Base-by-base conservation (phyloP, 2,113 vertebrate species). In the Seriola dumerili region DNA sequence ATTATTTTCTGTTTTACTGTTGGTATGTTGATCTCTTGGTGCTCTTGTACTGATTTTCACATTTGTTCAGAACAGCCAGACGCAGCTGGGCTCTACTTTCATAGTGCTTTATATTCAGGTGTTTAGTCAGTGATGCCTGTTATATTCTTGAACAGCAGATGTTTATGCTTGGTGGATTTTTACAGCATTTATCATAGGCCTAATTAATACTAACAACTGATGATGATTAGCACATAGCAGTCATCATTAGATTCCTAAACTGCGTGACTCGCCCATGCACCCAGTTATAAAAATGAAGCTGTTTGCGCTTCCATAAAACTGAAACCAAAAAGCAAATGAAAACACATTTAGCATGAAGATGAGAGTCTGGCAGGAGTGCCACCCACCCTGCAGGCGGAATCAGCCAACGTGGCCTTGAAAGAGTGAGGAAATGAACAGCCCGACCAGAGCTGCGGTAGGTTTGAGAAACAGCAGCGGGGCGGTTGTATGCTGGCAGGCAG, bases 301-400 rank as follows among this genome's bases (percentile, higher is more conserved):
- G 81, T 80, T 83, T 90, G 86, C 1, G 50, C 76, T 86, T 84
- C 42, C 17, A 66, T 76, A 82, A 85, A 91, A 88, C 64, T n/a
- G 73, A 91, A 89, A 69, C 70, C 57, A 50, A 76, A 65, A 82
- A 81, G 80, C 68, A 80, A 92, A 94, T 87, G 64, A 91, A 92
- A 94, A 88, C 85, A 78, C 80, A 89, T 90, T 87, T 84, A 81
- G 70, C 81, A 29, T 88, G 58, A 88, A 89, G 88, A 92, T 85
- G 84, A 85, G 72, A 85, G 79, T 57, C 84, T 90, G 88, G 85
- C 85, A 88, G 83, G 66, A 58, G 76, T 90, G 80, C 85, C 89
- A 87, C 84, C 85, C 86, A 89, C 70, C 79, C 73, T 88, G 87
- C 0, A 46, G 84, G 61, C 81, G 73, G 63, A 69, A 62, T 46